Evolutionary conservation across 2,888 invertebrate genomes (phyloP).

Genomic region (Euproctis similis): DNA sequence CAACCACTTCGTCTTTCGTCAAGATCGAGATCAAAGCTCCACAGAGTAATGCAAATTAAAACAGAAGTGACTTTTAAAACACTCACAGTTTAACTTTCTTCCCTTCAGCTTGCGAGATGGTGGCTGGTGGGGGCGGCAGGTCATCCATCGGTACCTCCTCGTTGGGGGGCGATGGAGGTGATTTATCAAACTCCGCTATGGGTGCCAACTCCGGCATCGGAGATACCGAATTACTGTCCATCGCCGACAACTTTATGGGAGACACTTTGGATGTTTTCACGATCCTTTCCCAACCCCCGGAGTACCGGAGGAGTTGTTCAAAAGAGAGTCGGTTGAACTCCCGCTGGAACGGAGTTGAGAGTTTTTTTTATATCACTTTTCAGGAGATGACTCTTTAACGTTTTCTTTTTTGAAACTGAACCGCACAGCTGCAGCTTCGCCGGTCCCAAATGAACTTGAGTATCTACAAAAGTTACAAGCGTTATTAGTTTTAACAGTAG

Average conservation of each 20-base stretch:
- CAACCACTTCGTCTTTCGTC: no score
- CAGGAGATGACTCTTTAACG: slow-evolving; percentile 7
- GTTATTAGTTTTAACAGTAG: no score
- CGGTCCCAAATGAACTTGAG: no score
- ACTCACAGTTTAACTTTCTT: slow-evolving; percentile 73
- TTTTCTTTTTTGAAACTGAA: slow-evolving; percentile 6
- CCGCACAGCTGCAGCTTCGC: slow-evolving; percentile 24
- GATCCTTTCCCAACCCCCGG: slow-evolving; percentile 47
- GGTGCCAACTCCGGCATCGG: slow-evolving; percentile 82
- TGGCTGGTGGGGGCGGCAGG: slow-evolving; percentile 78
- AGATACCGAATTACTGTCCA: slow-evolving; percentile 82
- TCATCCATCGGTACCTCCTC: slow-evolving; percentile 79
- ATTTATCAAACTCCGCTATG: slow-evolving; percentile 82
- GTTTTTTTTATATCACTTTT: no score
- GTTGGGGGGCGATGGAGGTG: slow-evolving; percentile 79
- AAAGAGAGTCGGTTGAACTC: slow-evolving; percentile 10
- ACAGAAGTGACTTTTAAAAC: no score
- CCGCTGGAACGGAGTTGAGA: no score
- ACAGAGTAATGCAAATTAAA: no score
- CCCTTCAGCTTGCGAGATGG: slow-evolving; percentile 74
- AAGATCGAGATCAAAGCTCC: no score
- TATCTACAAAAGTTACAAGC: no score
- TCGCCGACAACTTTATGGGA: slow-evolving; percentile 75
- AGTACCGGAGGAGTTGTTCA: slow-evolving; percentile 41
- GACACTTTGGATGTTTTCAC: slow-evolving; percentile 67